A percentile compares a stretch with the other conserved stretches of the same genome.
Conservation (phyloP, 2,888 invertebrate genomes). For the Orgyia antiqua region DNA sequence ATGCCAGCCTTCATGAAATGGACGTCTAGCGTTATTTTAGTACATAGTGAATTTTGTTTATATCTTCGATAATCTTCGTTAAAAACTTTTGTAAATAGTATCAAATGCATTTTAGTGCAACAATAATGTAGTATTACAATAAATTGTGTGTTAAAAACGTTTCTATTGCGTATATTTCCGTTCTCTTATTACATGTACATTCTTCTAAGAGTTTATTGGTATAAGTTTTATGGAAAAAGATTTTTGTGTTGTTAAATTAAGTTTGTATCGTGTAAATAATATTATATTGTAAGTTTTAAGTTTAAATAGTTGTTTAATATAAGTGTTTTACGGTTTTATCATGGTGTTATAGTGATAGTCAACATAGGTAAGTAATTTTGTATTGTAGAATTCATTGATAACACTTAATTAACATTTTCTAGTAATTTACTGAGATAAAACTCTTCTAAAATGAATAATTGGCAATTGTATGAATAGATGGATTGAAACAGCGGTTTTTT, state of each 20-base stretch:
- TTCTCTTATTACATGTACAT: slow-evolving; percentile 33
- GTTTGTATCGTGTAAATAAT: slow-evolving; percentile 30
- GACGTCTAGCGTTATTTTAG: slow-evolving; percentile 62
- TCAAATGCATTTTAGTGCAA: slow-evolving; percentile 52
- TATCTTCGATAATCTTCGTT: slow-evolving; percentile 68
- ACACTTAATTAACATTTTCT: slow-evolving; percentile 17
- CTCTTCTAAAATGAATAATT: not conserved
- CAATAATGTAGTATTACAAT: slow-evolving; percentile 64
- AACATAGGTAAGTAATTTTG: slow-evolving; percentile 34
- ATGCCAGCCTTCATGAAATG: slow-evolving; percentile 66
- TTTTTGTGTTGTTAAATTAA: slow-evolving; percentile 30
- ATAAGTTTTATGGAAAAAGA: slow-evolving; percentile 22
- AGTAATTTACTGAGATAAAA: slow-evolving; percentile 12
- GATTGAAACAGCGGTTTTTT: too few species aligned
- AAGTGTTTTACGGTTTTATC: slow-evolving; percentile 28
- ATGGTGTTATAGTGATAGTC: slow-evolving; percentile 41
- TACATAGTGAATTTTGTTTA: slow-evolving; percentile 70
- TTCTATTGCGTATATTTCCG: slow-evolving; percentile 47
- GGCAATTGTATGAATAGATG: too few species aligned
- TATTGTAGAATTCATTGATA: slow-evolving; percentile 20
- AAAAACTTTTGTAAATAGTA: slow-evolving; percentile 72
- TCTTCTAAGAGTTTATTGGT: slow-evolving; percentile 30
- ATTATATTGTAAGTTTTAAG: slow-evolving; percentile 29
- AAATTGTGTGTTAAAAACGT: slow-evolving; percentile 47
- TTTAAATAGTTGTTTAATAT: slow-evolving; percentile 26